Conservation (phyloP, 2,888 invertebrate genomes). For the Athalia rosae region DNA sequence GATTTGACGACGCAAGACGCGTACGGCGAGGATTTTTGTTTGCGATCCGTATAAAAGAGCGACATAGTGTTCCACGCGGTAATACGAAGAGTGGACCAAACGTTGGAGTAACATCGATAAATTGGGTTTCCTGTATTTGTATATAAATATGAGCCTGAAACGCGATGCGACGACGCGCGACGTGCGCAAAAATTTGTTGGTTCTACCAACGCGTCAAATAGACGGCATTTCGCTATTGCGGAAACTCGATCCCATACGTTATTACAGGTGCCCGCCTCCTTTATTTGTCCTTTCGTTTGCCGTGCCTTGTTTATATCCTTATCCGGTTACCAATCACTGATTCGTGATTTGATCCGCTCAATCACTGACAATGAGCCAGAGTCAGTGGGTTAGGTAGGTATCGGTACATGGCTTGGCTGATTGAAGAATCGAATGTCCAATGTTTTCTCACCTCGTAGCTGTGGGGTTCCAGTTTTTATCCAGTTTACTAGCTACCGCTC, state of each 20-base stretch:
- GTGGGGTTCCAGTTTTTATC: no score
- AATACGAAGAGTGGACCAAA: conserved; percentile 15
- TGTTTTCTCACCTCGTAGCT: no score
- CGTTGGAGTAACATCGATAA: background rate
- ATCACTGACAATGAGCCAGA: background rate
- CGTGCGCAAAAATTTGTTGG: conserved; percentile 3
- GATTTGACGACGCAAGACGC: background rate
- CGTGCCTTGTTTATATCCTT: conserved; percentile 22
- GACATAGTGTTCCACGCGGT: background rate
- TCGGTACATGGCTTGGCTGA: no score
- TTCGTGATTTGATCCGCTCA: conserved; percentile 2
- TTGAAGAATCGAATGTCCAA: no score
- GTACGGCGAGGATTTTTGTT: background rate
- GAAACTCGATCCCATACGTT: no score
- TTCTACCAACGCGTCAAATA: background rate
- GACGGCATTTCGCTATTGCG: no score
- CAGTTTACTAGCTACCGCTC: no score
- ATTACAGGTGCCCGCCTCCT: background rate
- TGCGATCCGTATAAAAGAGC: background rate
- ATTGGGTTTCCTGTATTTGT: background rate
- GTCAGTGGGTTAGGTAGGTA: no score
- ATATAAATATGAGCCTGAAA: background rate
- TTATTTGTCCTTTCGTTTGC: conserved; percentile 40
- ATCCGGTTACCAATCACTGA: conserved; percentile 17
- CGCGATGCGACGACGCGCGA: no score